Evolutionary conservation across 1,140 invertebrate genomes (phyloP).

Genomic region (Ips typographus): DNA sequence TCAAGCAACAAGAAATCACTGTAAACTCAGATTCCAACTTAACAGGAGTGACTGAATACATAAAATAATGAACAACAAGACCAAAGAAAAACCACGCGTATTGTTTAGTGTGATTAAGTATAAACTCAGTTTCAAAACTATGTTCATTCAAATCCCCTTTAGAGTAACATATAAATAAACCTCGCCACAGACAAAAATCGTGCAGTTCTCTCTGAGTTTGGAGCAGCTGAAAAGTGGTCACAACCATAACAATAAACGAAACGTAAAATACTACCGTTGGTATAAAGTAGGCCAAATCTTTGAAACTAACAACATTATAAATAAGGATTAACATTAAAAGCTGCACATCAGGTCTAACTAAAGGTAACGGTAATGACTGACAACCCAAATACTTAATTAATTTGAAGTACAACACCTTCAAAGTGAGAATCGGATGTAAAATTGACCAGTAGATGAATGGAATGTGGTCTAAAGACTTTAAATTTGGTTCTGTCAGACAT

Average conservation of each 20-base stretch:
- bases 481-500: constrained; percentile 66
- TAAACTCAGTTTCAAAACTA: constrained; percentile 77
- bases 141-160: constrained; percentile 68
- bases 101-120: constrained; percentile 78
- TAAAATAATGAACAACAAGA: constrained; percentile 70
- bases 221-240: constrained; percentile 78
- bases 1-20: constrained; percentile 69
- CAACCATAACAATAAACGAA: constrained; percentile 71
- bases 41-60: constrained; percentile 74
- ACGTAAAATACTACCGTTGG: constrained; percentile 71
- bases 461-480: constrained; percentile 66
- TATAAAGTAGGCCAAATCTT: constrained; percentile 65
- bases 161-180: constrained; percentile 72
- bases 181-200: constrained; percentile 77
- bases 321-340: constrained; percentile 66
- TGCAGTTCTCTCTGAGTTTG: constrained; percentile 71
- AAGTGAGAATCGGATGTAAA: constrained; percentile 67
- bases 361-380: constrained; percentile 56
- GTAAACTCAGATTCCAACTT: constrained; percentile 82
- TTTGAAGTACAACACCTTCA: constrained; percentile 67
- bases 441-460: constrained; percentile 70
- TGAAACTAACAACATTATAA: constrained; percentile 67
- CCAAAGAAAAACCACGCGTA: constrained; percentile 77
- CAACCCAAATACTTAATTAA: constrained; percentile 65
- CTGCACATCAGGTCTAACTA: constrained; percentile 63